Evolutionary conservation across 1,140 invertebrate species (phyloP).

Genomic region (Hylaeus anthracinus): DNA sequence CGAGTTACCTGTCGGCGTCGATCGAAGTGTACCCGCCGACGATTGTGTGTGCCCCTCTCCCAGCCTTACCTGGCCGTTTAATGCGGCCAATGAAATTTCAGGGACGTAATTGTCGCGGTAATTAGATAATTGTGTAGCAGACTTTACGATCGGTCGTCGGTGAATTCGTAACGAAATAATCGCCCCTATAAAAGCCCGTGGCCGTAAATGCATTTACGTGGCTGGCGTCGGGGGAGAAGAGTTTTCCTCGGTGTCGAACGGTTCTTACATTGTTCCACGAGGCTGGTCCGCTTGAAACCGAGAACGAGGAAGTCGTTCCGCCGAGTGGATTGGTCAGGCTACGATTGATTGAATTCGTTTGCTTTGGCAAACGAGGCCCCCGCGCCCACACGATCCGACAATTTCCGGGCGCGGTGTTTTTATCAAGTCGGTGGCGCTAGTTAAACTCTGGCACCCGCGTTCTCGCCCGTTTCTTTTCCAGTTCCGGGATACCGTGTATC

Average conservation of each 20-base stretch:
- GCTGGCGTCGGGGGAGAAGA: background rate
- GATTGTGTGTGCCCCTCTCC: slow-evolving; percentile 26
- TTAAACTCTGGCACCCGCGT: background rate
- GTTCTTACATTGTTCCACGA: slow-evolving; percentile 31
- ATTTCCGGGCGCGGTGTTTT: slow-evolving; percentile 32
- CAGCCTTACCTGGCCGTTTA: slow-evolving; percentile 39
- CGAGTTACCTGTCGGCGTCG: slow-evolving; percentile 37
- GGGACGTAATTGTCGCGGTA: slow-evolving; percentile 45
- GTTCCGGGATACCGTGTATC: too few species aligned
- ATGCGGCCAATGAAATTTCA: slow-evolving; percentile 45
- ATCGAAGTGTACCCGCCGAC: slow-evolving; percentile 38
- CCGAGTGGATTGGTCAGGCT: background rate
- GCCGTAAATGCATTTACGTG: slow-evolving; percentile 16
- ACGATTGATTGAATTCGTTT: slow-evolving; percentile 22
- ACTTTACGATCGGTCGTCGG: slow-evolving; percentile 37
- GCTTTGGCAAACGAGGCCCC: background rate
- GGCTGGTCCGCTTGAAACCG: background rate
- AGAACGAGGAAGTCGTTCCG: background rate
- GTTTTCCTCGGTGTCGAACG: background rate
- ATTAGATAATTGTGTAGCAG: slow-evolving; percentile 46
- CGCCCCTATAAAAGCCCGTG: slow-evolving; percentile 35
- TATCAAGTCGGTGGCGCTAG: background rate
- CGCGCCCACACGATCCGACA: background rate
- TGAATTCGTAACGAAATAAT: slow-evolving; percentile 52
- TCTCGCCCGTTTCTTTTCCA: too few species aligned